Base-by-base conservation (phyloP, 2,113 vertebrate genomes). In the Mystacornis crossleyi region DNA sequence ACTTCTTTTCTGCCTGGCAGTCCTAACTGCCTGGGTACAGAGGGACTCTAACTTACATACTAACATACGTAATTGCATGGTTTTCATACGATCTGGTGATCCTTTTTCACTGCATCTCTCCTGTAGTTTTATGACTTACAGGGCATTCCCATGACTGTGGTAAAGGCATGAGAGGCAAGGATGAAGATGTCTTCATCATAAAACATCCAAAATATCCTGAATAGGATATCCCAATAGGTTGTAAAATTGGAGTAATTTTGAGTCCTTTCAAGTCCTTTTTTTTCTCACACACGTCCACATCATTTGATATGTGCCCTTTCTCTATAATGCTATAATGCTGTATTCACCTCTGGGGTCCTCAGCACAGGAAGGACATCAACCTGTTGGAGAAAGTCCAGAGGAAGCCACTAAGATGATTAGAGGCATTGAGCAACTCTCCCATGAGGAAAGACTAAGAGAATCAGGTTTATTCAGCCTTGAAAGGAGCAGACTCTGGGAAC, bases 41-140 rank as follows among this genome's bases (percentile, higher is more conserved):
- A 72, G 6, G 8, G 18, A 47, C 29, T 42, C 28, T 38, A 53
- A 38, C 16, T 40, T 61, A 16, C 33, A 34, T 34, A 16, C n/a
- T 58, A 34, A 24, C 9, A 10, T 5, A 2, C 4, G 4, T 34
- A 23, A 10, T 8, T 29, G 1, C 18, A 9, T 8, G 24, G 24
- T 48, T 66, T 86, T 55, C 33, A 4, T 12, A 3, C 24, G 5
- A 29, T 57, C 18, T 48, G 11, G 14, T 65, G 20, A 40, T 50
- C 15, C 69, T 13, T 23, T 55, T 51, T 18, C 9, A 20, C 14
- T 50, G 6, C 18, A 31, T 67, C 29, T 67, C 34, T 67, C 8
- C 14, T 26, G 21, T 16, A 73, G 21, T 55, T 57, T 21, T 58
- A 3, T 54, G 40, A 55, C 6, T 53, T 90, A 29, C 19, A 67